Conservation (phyloP, 2,888 invertebrate genomes). For the Amphipoea oculea region DNA sequence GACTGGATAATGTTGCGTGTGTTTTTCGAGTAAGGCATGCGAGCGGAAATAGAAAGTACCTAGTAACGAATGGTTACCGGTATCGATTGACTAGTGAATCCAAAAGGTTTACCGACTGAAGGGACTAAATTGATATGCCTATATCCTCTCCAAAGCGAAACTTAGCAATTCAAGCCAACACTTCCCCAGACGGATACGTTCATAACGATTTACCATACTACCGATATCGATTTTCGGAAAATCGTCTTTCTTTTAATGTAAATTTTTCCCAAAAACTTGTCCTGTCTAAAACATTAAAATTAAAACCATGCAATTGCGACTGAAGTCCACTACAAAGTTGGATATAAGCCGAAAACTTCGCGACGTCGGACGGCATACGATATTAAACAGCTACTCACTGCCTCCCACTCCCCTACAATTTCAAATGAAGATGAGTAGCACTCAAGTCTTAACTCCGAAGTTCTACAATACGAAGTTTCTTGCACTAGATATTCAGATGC, state of each 20-base stretch:
- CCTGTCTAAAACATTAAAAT: neutral
- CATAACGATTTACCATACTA: neutral
- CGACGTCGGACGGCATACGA: constrained; percentile 28
- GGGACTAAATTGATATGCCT: neutral
- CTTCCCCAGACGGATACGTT: neutral
- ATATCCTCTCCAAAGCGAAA: neutral
- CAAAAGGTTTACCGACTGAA: neutral
- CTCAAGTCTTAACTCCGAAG: constrained; percentile 54
- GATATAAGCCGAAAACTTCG: constrained; percentile 38
- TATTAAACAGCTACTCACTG: constrained; percentile 44
- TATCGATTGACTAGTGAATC: neutral
- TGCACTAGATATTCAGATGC: constrained; percentile 45
- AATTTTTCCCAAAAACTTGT: neutral
- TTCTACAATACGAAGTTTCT: constrained; percentile 58
- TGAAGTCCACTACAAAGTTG: constrained; percentile 32
- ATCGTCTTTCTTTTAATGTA: neutral
- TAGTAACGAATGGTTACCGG: neutral
- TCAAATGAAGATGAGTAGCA: constrained; percentile 60
- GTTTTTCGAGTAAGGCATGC: neutral
- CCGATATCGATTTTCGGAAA: neutral
- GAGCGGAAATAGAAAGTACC: neutral
- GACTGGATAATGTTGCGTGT: neutral
- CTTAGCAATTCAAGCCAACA: neutral
- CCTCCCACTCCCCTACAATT: constrained; percentile 30
- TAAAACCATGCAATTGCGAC: constrained; percentile 3